These are phyloP conservation scores for Crotalus viridis DNA, from an alignment of 2,113 vertebrate genomes.

Conservation along the genomic window DNA sequence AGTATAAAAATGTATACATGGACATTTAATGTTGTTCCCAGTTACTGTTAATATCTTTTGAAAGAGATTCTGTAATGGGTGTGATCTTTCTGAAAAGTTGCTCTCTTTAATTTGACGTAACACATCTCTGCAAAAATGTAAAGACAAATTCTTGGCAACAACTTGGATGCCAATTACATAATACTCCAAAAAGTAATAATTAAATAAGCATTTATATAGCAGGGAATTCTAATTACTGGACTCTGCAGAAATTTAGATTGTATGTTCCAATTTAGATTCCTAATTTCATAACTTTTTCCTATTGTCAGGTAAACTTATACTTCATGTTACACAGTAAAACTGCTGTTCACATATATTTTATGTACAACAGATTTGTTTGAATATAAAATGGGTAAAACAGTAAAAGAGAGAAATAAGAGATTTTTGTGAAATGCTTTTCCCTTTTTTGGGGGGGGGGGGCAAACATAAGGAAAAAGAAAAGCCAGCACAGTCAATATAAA, in stretches of 20 bases:
- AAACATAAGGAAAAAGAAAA: not conserved
- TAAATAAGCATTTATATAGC: not conserved
- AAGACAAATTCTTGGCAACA: not conserved
- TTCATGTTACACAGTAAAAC: not conserved
- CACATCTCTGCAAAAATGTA: not conserved
- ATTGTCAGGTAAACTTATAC: not conserved
- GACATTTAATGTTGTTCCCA: not conserved
- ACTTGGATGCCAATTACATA: not conserved
- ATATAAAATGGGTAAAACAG: not conserved
- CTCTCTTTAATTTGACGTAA: not conserved
- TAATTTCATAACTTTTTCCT: not conserved
- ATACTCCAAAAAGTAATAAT: not conserved
- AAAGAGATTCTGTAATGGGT: not conserved
- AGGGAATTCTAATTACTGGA: not conserved
- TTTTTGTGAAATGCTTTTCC: not conserved
- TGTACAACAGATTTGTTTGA: not conserved
- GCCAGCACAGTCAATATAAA: not conserved
- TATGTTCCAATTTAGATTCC: not conserved
- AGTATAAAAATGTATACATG: not conserved
- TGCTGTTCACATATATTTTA: not conserved
- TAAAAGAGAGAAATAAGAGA: not conserved
- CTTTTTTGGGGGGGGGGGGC: not conserved
- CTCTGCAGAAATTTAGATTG: not conserved
- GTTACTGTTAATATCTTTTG: not conserved
- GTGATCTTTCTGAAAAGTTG: not conserved